Percentiles rank a stretch among this genome's conserved stretches.
These are phyloP conservation scores for Hyperopisus bebe DNA, from an alignment of 2,113 vertebrate genomes.

Conservation along the genomic window DNA sequence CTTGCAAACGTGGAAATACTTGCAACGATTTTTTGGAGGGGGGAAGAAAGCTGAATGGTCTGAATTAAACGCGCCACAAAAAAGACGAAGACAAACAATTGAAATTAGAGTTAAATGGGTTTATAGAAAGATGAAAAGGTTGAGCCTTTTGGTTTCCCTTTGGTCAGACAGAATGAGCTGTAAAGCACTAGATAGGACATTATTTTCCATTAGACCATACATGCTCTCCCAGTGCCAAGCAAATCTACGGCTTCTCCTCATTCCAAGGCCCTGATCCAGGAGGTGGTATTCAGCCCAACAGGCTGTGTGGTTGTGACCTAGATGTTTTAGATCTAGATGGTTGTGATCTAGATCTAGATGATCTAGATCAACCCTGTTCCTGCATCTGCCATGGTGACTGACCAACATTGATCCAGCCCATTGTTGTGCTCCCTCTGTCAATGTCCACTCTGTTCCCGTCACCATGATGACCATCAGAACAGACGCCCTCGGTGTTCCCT, in stretches of 20 bases:
- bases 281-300: neutral
- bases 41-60: constrained; percentile 20
- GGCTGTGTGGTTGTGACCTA: neutral
- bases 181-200: neutral
- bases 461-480: neutral
- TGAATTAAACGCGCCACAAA: constrained; percentile 30
- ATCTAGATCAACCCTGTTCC: neutral
- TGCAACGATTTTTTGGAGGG: constrained; percentile 29
- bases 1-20: constrained; percentile 37
- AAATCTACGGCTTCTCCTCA: neutral
- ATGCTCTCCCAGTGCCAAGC: neutral
- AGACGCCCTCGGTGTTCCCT: neutral
- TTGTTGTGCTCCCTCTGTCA: neutral
- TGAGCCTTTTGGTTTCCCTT: neutral
- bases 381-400: neutral
- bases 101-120: constrained; percentile 23
- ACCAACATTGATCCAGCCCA: neutral
- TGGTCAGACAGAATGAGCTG: neutral
- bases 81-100: neutral
- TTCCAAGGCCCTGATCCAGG: neutral
- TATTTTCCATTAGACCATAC: neutral
- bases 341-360: neutral
- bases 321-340: neutral
- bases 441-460: neutral
- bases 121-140: constrained; percentile 14